A percentile compares a stretch with the other conserved stretches of the same genome.
phyloP scores from a whole-genome alignment of 2,113 vertebrate species.

The Thalassoma bifasciatum region DNA sequence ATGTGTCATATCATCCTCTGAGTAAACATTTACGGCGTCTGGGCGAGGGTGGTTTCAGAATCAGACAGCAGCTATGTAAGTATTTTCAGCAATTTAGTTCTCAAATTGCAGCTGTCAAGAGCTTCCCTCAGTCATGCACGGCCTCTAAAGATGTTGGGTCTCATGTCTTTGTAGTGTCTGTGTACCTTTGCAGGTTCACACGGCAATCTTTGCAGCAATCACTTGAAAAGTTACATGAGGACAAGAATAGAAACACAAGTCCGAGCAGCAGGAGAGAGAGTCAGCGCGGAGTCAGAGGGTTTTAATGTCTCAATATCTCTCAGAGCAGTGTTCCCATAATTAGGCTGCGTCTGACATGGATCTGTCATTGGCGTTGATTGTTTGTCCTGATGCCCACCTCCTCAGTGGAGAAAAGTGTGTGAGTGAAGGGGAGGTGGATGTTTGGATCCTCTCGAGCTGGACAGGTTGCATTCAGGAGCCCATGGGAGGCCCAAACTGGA shows the following conservation, averaged over 20 bases:
- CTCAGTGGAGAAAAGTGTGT: conserved; percentile 38
- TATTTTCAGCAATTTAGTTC: conserved; percentile 70
- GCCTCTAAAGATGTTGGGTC: conserved; percentile 47
- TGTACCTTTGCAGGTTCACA: conserved; percentile 47
- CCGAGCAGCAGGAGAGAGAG: conserved; percentile 52
- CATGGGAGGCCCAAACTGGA: conserved; percentile 81
- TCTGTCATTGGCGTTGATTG: conserved; percentile 82
- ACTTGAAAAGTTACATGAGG: conserved; percentile 55
- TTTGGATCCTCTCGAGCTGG: conserved; percentile 67
- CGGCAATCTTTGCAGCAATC: conserved; percentile 47
- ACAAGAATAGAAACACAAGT: conserved; percentile 47
- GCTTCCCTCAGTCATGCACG: conserved; percentile 41
- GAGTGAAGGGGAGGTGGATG: conserved; percentile 34
- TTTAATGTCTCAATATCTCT: conserved; percentile 81
- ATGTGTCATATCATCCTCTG: conserved; percentile 34
- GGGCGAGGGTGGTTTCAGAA: conserved; percentile 31
- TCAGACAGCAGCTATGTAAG: conserved; percentile 58
- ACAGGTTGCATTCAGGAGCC: conserved; percentile 76
- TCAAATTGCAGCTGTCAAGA: conserved; percentile 65
- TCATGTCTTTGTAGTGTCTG: conserved; percentile 59
- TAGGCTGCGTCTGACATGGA: conserved; percentile 77
- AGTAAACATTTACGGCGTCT: conserved; percentile 36
- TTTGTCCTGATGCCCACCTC: conserved; percentile 77
- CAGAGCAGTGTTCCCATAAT: conserved; percentile 75
- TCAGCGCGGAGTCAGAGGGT: conserved; percentile 70